phyloP scores from a whole-genome alignment of 2,888 invertebrate species.

The Leptogaster cylindrica region DNA sequence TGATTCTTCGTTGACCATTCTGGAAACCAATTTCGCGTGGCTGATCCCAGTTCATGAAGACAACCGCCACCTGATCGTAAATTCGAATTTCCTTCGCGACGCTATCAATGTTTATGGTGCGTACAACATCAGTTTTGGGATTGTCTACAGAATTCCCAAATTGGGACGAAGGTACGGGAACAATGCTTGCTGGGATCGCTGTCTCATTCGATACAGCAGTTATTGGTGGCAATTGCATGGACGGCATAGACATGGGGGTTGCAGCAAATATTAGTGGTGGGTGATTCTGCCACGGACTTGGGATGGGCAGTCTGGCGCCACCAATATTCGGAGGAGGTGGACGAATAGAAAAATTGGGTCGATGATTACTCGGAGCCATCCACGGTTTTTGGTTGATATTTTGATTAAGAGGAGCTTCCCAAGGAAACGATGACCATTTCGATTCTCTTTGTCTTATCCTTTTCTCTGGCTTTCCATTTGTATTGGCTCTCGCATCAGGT shows the following conservation, averaged over 20 bases:
- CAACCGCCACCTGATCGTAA: constrained; percentile 83
- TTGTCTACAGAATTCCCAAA: constrained; percentile 63
- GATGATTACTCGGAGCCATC: background rate
- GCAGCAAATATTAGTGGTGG: constrained; percentile 45
- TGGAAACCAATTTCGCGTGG: constrained; percentile 86
- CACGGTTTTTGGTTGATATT: background rate
- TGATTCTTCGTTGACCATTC: constrained; percentile 76
- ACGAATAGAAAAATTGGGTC: constrained; percentile 41
- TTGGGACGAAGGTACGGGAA: constrained; percentile 49
- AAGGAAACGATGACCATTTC: constrained; percentile 44
- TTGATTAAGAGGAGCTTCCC: constrained; percentile 28
- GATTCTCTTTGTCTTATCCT: constrained; percentile 38
- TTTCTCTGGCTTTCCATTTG: constrained; percentile 35
- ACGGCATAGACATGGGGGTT: constrained; percentile 26
- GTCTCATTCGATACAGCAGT: constrained; percentile 49
- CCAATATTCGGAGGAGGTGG: constrained; percentile 39
- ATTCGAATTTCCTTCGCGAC: constrained; percentile 79
- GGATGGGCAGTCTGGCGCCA: constrained; percentile 43
- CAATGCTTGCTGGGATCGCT: constrained; percentile 40
- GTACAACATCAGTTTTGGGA: constrained; percentile 73
- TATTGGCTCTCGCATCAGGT: constrained; percentile 2
- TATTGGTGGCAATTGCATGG: constrained; percentile 44
- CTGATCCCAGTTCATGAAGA: constrained; percentile 85
- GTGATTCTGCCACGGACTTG: constrained; percentile 49
- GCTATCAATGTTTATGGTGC: constrained; percentile 82